phyloP scores from a whole-genome alignment of 1,140 invertebrate species.

The Drosophila sproati region DNA sequence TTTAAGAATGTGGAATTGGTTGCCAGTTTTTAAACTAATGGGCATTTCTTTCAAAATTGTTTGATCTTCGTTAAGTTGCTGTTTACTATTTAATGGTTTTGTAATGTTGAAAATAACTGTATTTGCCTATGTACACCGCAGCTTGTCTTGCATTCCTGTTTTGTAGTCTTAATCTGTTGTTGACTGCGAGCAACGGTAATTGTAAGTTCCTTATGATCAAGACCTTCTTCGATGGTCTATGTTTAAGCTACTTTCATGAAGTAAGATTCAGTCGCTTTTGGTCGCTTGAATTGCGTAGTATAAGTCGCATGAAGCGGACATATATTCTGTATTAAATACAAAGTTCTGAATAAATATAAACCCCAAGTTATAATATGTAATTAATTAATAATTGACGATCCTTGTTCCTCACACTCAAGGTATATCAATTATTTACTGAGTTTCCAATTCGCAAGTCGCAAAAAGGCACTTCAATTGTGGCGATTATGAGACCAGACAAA shows the following conservation, averaged over 20 bases:
- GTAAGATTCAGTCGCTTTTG: too few species aligned
- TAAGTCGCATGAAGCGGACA: too few species aligned
- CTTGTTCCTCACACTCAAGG: background rate
- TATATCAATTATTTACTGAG: conserved; percentile 25
- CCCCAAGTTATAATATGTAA: background rate
- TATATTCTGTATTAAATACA: too few species aligned
- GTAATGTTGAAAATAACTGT: background rate
- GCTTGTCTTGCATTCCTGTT: too few species aligned
- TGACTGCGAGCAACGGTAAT: too few species aligned
- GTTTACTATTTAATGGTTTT: background rate
- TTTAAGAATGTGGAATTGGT: background rate
- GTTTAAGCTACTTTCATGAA: too few species aligned
- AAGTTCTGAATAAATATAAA: too few species aligned
- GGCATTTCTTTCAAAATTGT: background rate
- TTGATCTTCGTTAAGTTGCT: background rate
- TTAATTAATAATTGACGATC: conserved; percentile 11
- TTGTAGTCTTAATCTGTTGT: too few species aligned
- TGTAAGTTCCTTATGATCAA: too few species aligned
- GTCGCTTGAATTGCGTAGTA: too few species aligned
- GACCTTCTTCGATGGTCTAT: too few species aligned
- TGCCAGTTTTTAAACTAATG: background rate
- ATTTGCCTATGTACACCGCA: too few species aligned
- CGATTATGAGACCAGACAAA: conserved; percentile 1
- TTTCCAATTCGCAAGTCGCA: conserved; percentile 1
- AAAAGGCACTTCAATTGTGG: background rate